Conservation (phyloP, 2,113 vertebrate species). For the Marmota flaviventris region DNA sequence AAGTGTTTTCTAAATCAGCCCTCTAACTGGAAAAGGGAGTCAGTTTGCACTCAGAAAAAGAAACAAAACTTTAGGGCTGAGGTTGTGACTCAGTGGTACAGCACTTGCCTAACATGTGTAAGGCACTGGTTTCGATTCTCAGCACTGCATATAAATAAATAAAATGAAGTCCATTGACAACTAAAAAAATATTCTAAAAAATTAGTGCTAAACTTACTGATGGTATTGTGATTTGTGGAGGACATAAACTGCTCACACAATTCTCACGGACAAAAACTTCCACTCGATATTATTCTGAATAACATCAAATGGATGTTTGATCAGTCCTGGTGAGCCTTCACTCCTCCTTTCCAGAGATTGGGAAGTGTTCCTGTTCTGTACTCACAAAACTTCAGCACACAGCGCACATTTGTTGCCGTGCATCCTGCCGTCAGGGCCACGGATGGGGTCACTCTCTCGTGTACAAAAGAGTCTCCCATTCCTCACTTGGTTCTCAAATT, state of each 20-base stretch:
- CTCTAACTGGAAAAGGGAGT: neutral
- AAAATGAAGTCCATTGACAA: too few species aligned
- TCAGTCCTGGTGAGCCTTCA: neutral
- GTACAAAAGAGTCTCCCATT: conserved; percentile 85
- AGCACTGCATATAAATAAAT: too few species aligned
- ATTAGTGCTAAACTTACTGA: neutral
- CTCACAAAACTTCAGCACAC: conserved; percentile 89
- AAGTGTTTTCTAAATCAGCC: neutral
- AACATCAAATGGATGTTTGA: neutral
- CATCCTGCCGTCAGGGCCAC: conserved; percentile 87
- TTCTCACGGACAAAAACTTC: neutral
- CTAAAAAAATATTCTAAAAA: neutral
- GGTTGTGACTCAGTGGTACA: too few species aligned
- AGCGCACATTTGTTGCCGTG: conserved; percentile 89
- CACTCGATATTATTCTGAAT: neutral
- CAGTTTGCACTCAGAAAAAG: neutral
- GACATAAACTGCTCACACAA: neutral
- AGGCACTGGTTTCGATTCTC: too few species aligned
- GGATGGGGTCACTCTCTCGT: conserved; percentile 87
- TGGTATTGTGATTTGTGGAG: neutral
- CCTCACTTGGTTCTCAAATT: conserved; percentile 84
- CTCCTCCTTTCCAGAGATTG: neutral
- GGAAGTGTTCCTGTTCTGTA: conserved; percentile 42
- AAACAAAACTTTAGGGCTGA: neutral
- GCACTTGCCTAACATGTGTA: too few species aligned